A percentile compares a stretch with the other conserved stretches of the same genome.
phyloP scores from a whole-genome alignment of 2,797 vertebrate genomes.

The Galaxias olidus region DNA sequence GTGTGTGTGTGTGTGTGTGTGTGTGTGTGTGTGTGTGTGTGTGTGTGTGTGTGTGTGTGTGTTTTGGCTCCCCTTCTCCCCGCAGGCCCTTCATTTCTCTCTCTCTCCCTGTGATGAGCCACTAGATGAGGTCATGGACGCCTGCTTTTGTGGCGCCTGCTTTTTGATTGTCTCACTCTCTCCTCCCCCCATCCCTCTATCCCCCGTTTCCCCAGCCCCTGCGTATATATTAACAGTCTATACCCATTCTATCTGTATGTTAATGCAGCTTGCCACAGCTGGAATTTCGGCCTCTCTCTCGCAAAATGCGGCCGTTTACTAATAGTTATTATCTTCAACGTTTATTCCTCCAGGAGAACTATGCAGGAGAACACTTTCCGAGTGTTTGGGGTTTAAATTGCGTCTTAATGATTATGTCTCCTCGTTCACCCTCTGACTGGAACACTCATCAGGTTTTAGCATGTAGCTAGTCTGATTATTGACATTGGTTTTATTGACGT shows the following conservation, averaged over 20 bases:
- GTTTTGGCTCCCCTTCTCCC: background rate
- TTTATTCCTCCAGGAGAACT: conserved; percentile 21
- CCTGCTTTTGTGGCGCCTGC: conserved; percentile 12
- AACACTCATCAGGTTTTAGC: conserved; percentile 28
- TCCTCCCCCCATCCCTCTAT: background rate
- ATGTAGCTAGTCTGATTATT: conserved; percentile 59
- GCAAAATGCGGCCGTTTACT: conserved; percentile 11
- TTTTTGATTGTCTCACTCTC: conserved; percentile 11
- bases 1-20: background rate
- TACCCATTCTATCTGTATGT: conserved; percentile 99
- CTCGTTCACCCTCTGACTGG: background rate
- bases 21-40: background rate
- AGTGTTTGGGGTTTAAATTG: conserved; percentile 62
- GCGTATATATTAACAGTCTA: conserved; percentile 95
- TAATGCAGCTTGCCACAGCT: conserved; percentile 84
- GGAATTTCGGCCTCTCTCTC: conserved; percentile 53
- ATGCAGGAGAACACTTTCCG: too few species aligned
- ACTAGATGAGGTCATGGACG: conserved; percentile 13
- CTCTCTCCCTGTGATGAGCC: conserved; percentile 7
- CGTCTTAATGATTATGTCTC: conserved; percentile 36
- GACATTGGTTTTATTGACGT: conserved; percentile 54
- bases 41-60: background rate
- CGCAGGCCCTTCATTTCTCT: conserved; percentile 1
- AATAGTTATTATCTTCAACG: conserved; percentile 34
- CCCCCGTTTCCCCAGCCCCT: conserved; percentile 68